Conservation (phyloP, 1,140 invertebrate species). For the Berghia stephanieae region DNA sequence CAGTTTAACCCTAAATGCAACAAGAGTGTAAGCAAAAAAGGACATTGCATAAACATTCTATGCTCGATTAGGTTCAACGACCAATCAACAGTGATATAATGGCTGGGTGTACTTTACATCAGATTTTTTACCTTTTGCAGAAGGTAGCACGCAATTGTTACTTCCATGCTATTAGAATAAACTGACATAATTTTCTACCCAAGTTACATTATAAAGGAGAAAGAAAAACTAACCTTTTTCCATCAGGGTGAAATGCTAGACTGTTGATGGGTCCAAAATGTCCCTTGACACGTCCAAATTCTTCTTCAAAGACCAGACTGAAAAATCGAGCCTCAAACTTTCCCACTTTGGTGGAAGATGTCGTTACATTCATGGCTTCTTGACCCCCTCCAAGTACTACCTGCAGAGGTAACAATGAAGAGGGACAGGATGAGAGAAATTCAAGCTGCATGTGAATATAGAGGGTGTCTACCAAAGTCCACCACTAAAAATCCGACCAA, state of each 20-base stretch:
- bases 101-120: too few relatives aligned
- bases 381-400: constrained; percentile 95
- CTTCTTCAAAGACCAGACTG: constrained; percentile 99
- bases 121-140: too few relatives aligned
- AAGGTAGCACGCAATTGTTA: too few relatives aligned
- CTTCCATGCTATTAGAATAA: too few relatives aligned
- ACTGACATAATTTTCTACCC: not conserved
- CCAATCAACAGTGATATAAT: too few relatives aligned
- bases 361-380: constrained; percentile 99
- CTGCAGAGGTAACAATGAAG: constrained; percentile 67
- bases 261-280: constrained; percentile 99
- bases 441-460: too few relatives aligned
- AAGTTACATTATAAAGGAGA: not conserved
- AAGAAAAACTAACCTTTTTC: constrained; percentile 73
- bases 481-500: too few relatives aligned
- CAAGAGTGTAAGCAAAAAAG: too few relatives aligned
- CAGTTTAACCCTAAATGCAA: too few relatives aligned
- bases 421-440: not conserved
- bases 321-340: constrained; percentile 99
- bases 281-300: constrained; percentile 97
- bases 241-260: constrained; percentile 97
- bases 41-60: too few relatives aligned
- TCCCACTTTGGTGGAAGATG: constrained; percentile 91
- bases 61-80: too few relatives aligned
- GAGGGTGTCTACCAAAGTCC: too few relatives aligned